Base-by-base conservation (phyloP, 2,113 vertebrate species). In the Rhynchomys soricoides region DNA sequence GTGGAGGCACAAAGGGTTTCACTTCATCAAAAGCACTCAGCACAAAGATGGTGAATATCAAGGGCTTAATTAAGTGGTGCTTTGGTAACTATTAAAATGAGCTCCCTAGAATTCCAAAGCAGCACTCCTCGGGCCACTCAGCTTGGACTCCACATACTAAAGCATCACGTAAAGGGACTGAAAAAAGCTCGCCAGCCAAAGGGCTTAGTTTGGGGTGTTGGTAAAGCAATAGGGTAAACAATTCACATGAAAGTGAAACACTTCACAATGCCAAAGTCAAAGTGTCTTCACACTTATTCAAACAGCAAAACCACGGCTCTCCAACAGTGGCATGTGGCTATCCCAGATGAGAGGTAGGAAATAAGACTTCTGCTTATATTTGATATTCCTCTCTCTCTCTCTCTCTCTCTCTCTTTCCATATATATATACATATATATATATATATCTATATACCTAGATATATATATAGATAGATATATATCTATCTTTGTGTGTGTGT, bases 141-240 rank as follows among this genome's bases (percentile, higher is more conserved):
- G 57, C 45, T 82, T 55, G 59, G 31, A 82, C 43, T 43, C 91
- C 7, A 57, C 10, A 81, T 74, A n/a, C 79, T 50, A 87, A 92
- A 89, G 34, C 2, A 7, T 37, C 37, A 10, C 7, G 34, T 73
- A 64, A 89, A 71, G 83, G 52, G 57, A 57, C 7, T 34, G 43
- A 2, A 1, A 85, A 48, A 86, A 93, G 90, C 43, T 37, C 5
- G 12, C n/a, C 50, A 62, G 59, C 16, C 43, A 40, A 82, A 52
- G 66, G n/a, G 2, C 1, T 45, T 21, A 52, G 10, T 62, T 10
- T 37, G 74, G 29, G 73, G 31, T 71, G 15, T 9, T 40, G 26
- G 81, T 62, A 85, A 45, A 83, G 68, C 59, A 90, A 95, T 2
- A 85, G 86, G 13, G 48, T 16, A 87, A 71, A 87, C 45, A 95